Evolutionary conservation across 2,113 vertebrate species (phyloP), one percentile per base, ranked within the genome.

Genomic region (Castor canadensis): DNA sequence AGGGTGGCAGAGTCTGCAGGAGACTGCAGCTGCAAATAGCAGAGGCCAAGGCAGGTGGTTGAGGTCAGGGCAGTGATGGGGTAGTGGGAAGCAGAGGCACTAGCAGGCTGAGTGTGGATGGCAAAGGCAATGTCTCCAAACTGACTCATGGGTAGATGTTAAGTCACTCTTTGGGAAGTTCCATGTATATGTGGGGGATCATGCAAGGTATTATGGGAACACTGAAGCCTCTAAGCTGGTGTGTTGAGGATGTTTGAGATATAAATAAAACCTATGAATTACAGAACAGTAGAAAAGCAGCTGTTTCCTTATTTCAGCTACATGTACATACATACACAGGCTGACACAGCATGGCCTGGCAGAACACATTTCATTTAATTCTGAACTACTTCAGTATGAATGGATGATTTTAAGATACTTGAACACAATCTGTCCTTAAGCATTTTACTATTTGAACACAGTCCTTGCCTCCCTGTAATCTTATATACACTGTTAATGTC

Each of bases 401-500:
- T 45, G 43, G 75, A n/a, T 79, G 79, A 40, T 66, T 87, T 92
- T 66, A 83, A 94, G 58, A 83, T 89, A 64, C 32, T 93, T 88
- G n/a, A 87, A n/a, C 92, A 86, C 45, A 93, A 73, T 95, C 92
- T 94, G 79, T 93, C 71, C 86, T 91, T 62, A 43, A 71, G 72
- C 75, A 93, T 87, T 89, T 94, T 89, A 91, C 91, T 84, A 95
- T 88, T 92, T 91, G 83, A 79, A 71, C 45, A 60, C 52, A 88
- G 28, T 89, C 73, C 40, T 72, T 93, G 40, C 28, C 38, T 92
- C 35, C 49, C 64, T 71, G n/a, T 91, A 89, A 80, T 95, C 86
- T 93, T 95, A 87, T 83, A 93, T 90, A 90, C 58, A 58, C 62
- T 91, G 62, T 49, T 94, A 94, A 89, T 88, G 67, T 93, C 86